Conservation (phyloP, 2,797 vertebrate species). For the Chloroceryle inda region DNA sequence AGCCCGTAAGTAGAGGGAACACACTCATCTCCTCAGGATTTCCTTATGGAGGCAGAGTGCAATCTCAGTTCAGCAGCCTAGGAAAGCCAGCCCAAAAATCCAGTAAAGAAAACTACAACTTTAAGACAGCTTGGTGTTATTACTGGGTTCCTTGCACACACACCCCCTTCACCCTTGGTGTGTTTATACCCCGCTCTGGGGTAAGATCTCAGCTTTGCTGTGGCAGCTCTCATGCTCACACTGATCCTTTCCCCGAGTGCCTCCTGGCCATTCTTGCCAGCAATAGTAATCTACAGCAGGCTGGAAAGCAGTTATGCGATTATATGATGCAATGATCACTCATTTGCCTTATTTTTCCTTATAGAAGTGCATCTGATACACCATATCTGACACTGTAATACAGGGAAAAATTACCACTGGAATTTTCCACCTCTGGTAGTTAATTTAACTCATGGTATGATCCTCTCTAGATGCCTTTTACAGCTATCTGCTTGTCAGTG, state of each 20-base stretch:
- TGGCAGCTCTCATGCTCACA: not conserved
- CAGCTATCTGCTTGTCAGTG: not conserved
- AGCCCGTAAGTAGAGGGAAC: not conserved
- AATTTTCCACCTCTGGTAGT: not conserved
- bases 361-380: not conserved
- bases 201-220: not conserved
- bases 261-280: not conserved
- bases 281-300: not conserved
- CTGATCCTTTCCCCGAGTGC: not conserved
- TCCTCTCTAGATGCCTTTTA: not conserved
- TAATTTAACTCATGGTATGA: not conserved
- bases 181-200: not conserved
- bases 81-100: not conserved
- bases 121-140: not conserved
- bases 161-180: rapidly evolving
- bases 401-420: not conserved
- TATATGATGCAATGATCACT: not conserved
- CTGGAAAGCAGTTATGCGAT: not conserved
- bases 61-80: not conserved
- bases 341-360: not conserved
- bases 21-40: not conserved
- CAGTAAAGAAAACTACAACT: not conserved
- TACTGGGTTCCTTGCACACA: not conserved
- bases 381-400: not conserved
- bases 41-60: not conserved